Base-by-base conservation (phyloP, 2,113 vertebrate genomes). In the Thalassarche chlororhynchos region DNA sequence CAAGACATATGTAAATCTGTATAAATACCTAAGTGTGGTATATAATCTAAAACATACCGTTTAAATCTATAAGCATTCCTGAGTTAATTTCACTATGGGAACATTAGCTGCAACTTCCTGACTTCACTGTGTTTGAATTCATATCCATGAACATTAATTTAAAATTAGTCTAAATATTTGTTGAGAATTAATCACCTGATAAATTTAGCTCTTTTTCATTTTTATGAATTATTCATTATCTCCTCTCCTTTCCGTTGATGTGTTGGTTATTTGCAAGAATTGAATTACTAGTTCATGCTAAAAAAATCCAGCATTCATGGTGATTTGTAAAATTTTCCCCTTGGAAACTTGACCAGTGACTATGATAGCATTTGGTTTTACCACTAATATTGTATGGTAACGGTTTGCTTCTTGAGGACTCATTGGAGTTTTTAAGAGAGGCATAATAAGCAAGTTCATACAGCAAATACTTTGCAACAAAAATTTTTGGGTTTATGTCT, bases 121-220 rank as follows among this genome's bases (percentile, higher is more conserved):
- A 88, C 76, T 97, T 92, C 95, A 55, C 94, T 64, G 90, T 96
- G 88, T 95, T 97, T 96, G 79, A 96, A 96, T 97, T 92, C 93
- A 94, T 96, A 96, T 93, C 95, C 95, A 94, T 71, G 96, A 96
- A 94, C 90, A 86, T 97, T 95, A 97, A 97, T 96, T 97, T 97
- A 94, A 95, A 97, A 97, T 96, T 94, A 97, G 92, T 97, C 97
- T 97, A 97, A 97, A 97, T 97, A 97, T 97, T 97, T 97, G 93
- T 93, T 93, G 85, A 90, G 92, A 86, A 94, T 94, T 95, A 97
- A 97, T 96, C 96, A 95, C 69, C 96, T 92, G 97, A 96, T 97
- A 97, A 97, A 97, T 97, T 96, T 96, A 97, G 95, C 92, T 97
- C 92, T 97, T 97, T 96, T 97, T 97, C 93, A 86, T 86, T 94